These are phyloP conservation scores for Acipenser oxyrinchus DNA, from an alignment of 2,797 vertebrate species.

Conservation along the genomic window DNA sequence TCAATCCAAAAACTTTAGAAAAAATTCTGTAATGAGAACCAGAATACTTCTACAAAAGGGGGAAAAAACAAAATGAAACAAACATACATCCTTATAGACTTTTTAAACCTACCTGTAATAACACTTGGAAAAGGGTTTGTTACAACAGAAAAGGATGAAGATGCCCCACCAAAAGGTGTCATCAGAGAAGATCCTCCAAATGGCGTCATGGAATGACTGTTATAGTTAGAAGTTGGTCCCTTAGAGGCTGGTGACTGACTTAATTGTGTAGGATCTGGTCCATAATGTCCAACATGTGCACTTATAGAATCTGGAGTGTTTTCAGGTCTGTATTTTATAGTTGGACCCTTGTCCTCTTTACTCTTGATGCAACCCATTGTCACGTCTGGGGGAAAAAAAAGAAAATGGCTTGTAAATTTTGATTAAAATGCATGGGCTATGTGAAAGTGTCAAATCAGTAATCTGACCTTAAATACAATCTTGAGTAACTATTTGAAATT, in stretches of 20 bases:
- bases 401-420: too few relatives aligned
- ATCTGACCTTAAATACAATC: too few relatives aligned
- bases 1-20: neutral
- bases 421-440: too few relatives aligned
- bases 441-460: too few relatives aligned
- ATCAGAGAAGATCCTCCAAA: constrained; percentile 83
- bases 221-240: constrained; percentile 68
- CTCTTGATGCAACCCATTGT: constrained; percentile 93
- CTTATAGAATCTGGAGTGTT: constrained; percentile 56
- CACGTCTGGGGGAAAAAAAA: constrained; percentile 36
- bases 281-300: constrained; percentile 68
- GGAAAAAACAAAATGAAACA: neutral
- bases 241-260: constrained; percentile 63
- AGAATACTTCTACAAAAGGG: neutral
- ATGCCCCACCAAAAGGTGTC: constrained; percentile 84
- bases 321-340: constrained; percentile 78
- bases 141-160: constrained; percentile 76
- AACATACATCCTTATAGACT: neutral
- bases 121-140: constrained; percentile 78
- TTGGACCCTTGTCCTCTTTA: constrained; percentile 83
- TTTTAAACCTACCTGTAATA: constrained; percentile 68
- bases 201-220: constrained; percentile 77
- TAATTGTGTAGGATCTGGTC: constrained; percentile 73
- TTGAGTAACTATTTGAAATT: too few relatives aligned
- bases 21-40: neutral